Conservation (phyloP, 2,888 invertebrate species). For the Drosophila buzzatii region DNA sequence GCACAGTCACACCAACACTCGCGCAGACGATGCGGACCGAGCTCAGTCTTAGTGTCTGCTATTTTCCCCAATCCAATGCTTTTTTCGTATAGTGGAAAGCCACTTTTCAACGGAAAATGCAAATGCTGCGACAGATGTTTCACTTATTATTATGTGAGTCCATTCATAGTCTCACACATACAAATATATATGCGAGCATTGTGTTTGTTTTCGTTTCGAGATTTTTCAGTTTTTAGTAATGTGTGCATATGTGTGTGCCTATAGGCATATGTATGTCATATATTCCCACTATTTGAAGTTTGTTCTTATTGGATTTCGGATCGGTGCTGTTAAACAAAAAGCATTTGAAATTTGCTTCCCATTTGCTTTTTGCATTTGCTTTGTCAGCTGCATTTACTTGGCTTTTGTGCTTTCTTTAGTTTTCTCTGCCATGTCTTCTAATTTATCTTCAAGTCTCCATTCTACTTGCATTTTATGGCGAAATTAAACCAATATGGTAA, state of each 20-base stretch:
- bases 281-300: slow-evolving; percentile 33
- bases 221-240: slow-evolving; percentile 15
- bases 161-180: slow-evolving; percentile 30
- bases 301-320: slow-evolving; percentile 48
- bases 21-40: slow-evolving; percentile 47
- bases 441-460: slow-evolving; percentile 6
- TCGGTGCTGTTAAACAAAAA: slow-evolving; percentile 10
- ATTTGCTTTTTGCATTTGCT: slow-evolving; percentile 17
- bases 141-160: slow-evolving; percentile 50
- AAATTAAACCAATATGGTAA: slow-evolving; percentile 63
- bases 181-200: slow-evolving; percentile 3
- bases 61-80: slow-evolving; percentile 49
- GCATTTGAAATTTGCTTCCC: slow-evolving; percentile 9
- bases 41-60: slow-evolving; percentile 42
- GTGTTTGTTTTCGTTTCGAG: slow-evolving; percentile 8
- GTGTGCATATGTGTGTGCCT: background rate
- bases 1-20: slow-evolving; percentile 25
- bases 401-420: slow-evolving; percentile 27
- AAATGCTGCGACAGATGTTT: slow-evolving; percentile 73
- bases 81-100: slow-evolving; percentile 54
- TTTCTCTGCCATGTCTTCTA: slow-evolving; percentile 30
- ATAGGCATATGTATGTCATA: background rate
- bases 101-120: slow-evolving; percentile 68
- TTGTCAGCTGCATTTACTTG: slow-evolving; percentile 1
- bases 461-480: slow-evolving; percentile 65